These are phyloP conservation scores for Athripsodes cinereus DNA, from an alignment of 2,888 invertebrate species.

Conservation along the genomic window DNA sequence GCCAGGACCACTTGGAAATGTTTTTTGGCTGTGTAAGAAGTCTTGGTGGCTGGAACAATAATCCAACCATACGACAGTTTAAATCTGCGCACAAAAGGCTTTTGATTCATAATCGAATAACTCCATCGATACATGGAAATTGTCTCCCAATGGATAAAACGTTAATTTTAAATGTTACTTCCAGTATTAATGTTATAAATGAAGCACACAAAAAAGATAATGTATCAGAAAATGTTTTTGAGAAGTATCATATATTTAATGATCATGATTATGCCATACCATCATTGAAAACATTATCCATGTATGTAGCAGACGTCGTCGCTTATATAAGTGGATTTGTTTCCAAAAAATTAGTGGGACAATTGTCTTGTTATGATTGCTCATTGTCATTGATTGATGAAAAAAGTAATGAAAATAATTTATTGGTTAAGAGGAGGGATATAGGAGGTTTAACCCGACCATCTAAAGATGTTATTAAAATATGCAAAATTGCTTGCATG, in stretches of 20 bases:
- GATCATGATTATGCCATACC: no score
- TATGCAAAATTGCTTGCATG: conserved; percentile 1
- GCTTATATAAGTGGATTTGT: background rate
- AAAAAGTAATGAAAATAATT: background rate
- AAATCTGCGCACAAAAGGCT: background rate
- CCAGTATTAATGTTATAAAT: background rate
- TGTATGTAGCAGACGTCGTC: background rate
- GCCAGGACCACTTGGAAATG: background rate
- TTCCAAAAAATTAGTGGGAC: background rate
- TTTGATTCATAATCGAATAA: background rate
- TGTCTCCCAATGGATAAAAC: background rate
- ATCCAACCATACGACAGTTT: conserved; percentile 1
- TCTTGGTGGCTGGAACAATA: background rate
- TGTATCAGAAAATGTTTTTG: no score
- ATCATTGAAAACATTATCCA: background rate
- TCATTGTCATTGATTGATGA: background rate
- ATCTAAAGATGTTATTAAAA: background rate
- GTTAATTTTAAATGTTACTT: background rate
- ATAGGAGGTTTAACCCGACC: background rate
- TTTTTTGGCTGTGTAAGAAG: background rate
- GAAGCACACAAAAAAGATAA: no score
- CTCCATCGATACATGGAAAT: background rate
- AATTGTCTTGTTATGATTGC: background rate
- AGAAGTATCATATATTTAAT: no score
- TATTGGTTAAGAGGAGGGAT: background rate